Evolutionary conservation across 2,797 vertebrate species (phyloP), one percentile per base, ranked within the genome.

Genomic region (Lophotriccus pileatus): DNA sequence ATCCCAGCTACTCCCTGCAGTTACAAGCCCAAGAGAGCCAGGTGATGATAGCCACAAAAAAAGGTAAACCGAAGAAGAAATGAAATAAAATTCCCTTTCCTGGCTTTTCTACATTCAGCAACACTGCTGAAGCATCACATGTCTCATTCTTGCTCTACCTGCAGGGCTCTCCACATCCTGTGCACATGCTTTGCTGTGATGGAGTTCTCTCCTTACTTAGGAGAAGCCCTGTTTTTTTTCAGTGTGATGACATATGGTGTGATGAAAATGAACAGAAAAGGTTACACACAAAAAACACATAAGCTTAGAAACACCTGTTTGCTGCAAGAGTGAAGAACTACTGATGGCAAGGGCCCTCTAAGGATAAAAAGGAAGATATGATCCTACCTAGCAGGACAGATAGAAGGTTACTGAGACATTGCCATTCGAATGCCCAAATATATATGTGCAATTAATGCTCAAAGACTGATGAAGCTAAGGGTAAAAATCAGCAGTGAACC

Each of bases 261-360:
- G 96, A 87, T 60, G 90, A 89, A 97, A 96, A 62, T 8, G 62
- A 94, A 92, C 47, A 81, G 84, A 82, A 94, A 95, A 97, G 96
- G 96, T 95, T 96, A 97, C 87, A 94, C 73, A 75, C 72, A 53
- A 74, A 76, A 93, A 77, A 0, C 58, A 72, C 75, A 36, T 34
- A 77, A 91, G 91, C 94, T 94, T 70, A 86, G 89, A 76, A 97
- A 90, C 92, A 95, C 94, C 86, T 90, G 87, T 91, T 95, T 92
- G 81, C 72, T 90, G 13, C 4, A 88, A 86, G 90, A 25, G 62
- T 84, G 76, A 90, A 53, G 66, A 94, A 94, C 66, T 69, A 76
- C 83, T 87, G 90, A 89, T 17, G 52, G 81, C 74, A 93, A 95
- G 91, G 95, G 87, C 72, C 81, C 87, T 67, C 63, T 67, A 75